Conservation (phyloP, 1,140 invertebrate genomes). For the Drosophila takahashii region DNA sequence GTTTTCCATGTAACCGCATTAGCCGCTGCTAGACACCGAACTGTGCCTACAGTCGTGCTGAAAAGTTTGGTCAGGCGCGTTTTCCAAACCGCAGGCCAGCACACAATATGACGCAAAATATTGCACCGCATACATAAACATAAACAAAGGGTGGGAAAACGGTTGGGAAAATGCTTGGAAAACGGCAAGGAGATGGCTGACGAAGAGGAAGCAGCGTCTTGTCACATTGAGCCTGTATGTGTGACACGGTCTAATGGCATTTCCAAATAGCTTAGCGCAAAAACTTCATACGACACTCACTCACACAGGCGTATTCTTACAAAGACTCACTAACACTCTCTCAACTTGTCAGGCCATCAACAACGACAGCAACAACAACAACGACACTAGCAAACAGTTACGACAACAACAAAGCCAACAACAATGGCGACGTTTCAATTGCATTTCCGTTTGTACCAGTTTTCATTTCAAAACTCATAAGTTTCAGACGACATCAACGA, state of each 20-base stretch:
- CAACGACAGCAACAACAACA: constrained; percentile 37
- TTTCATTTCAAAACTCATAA: constrained; percentile 84
- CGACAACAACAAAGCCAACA: constrained; percentile 39
- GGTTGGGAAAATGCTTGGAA: constrained; percentile 1
- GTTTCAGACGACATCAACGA: constrained; percentile 71
- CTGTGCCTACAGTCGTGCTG: constrained; percentile 62
- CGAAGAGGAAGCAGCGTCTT: constrained; percentile 21
- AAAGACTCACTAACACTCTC: constrained; percentile 34
- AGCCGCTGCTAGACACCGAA: constrained; percentile 58
- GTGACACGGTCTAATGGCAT: constrained; percentile 76
- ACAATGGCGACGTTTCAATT: constrained; percentile 82
- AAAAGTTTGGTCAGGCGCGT: constrained; percentile 48
- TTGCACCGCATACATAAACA: constrained; percentile 79
- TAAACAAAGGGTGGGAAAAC: constrained; percentile 22
- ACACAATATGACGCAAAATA: constrained; percentile 78
- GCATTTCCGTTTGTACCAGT: constrained; percentile 82
- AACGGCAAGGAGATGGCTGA: constrained; percentile 18
- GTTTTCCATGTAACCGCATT: constrained; percentile 62
- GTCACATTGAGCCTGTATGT: constrained; percentile 44
- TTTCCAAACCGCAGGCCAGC: constrained; percentile 56
- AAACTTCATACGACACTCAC: constrained; percentile 71
- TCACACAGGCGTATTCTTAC: constrained; percentile 17
- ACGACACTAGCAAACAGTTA: constrained; percentile 9
- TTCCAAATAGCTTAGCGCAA: constrained; percentile 76
- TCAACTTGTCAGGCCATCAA: constrained; percentile 53